These are phyloP conservation scores for Troilus luridus DNA, from an alignment of 2,888 invertebrate species.

Conservation along the genomic window DNA sequence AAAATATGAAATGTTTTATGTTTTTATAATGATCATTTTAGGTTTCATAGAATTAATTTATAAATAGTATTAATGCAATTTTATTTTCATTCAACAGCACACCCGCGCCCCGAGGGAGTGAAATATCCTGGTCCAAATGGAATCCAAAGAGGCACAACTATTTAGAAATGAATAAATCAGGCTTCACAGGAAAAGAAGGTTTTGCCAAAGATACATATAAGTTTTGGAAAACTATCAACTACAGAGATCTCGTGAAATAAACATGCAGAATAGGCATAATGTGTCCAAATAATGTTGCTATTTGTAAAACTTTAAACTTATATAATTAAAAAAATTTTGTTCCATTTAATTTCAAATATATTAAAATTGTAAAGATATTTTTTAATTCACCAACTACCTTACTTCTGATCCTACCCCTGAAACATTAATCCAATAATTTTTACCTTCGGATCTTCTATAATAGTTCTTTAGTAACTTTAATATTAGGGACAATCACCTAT, in stretches of 20 bases:
- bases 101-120: background rate
- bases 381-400: background rate
- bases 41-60: background rate
- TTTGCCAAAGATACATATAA: slow-evolving; percentile 19
- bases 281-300: background rate
- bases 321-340: background rate
- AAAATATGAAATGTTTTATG: background rate
- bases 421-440: background rate
- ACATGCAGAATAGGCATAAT: background rate
- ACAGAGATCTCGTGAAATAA: background rate
- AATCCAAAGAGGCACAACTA: background rate
- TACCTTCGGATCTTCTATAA: background rate
- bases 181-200: slow-evolving; percentile 15
- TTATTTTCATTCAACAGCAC: background rate
- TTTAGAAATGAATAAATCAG: background rate
- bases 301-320: background rate
- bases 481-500: too few relatives aligned
- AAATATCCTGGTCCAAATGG: slow-evolving; percentile 35
- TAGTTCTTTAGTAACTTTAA: too few relatives aligned
- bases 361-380: background rate
- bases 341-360: background rate
- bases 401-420: background rate
- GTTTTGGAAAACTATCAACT: slow-evolving; percentile 36
- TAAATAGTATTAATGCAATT: too few relatives aligned
- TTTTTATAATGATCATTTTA: background rate